A percentile compares a stretch with the other conserved stretches of the same genome.
Conservation (phyloP, 2,113 vertebrate species). For the Rhodinocichla rosea region DNA sequence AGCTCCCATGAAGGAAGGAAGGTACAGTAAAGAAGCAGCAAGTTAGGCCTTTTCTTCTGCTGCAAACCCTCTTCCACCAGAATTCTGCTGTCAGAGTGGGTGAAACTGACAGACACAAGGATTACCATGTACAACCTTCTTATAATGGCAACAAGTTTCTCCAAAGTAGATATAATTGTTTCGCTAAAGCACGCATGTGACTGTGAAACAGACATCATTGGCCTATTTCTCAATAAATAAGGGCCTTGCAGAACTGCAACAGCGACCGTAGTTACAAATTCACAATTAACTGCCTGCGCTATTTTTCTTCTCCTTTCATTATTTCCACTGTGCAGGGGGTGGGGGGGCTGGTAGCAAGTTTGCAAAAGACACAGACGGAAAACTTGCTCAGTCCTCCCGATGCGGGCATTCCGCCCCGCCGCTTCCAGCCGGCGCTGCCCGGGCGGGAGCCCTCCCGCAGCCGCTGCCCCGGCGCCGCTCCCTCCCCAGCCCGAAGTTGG, state of each 20-base stretch:
- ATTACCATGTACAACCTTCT: background rate
- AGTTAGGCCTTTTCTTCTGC: background rate
- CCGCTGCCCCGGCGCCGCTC: background rate
- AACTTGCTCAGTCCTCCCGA: conserved; percentile 9
- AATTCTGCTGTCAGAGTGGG: background rate
- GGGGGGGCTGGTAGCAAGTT: background rate
- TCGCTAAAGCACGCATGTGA: background rate
- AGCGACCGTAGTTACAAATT: background rate
- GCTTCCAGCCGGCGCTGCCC: background rate
- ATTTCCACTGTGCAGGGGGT: background rate
- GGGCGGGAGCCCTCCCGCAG: background rate
- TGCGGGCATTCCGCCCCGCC: background rate
- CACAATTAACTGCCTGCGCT: background rate
- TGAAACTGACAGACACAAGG: background rate
- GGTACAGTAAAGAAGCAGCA: background rate
- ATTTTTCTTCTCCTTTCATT: conserved; percentile 7
- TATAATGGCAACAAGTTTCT: conserved; percentile 34
- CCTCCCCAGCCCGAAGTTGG: background rate
- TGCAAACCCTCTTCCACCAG: background rate
- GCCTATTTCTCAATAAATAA: background rate
- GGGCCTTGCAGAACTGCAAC: background rate
- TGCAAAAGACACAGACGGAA: background rate
- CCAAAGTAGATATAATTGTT: conserved; percentile 21
- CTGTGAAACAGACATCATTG: background rate
- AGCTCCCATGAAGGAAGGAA: background rate